Evolutionary conservation across 2,888 invertebrate genomes (phyloP), one percentile per base, ranked within the genome.

Genomic region (Caenorhabditis drosophilae): DNA sequence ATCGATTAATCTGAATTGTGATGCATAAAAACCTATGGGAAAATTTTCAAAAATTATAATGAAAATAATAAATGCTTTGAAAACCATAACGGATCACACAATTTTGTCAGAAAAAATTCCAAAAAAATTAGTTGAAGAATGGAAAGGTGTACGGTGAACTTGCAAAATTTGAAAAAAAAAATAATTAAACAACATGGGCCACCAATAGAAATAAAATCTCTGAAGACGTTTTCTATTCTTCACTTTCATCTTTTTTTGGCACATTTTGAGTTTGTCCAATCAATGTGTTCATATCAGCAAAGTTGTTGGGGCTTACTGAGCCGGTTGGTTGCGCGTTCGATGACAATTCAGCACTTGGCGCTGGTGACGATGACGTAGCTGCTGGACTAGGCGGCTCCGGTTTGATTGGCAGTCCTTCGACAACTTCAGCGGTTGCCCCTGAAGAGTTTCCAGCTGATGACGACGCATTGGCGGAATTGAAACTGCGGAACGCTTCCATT

Each of bases 401-500:
- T 20, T 57, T 61, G 27, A 42, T 16, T 26, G 63, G 34, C 15
- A 23, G 23, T 1, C 25, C 47, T 20, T 54, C 64, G 18, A 44
- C 23, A 25, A 55, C 16, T 26, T 64, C 64, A n/a, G 55, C 55
- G 22, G 55, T 38, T 1, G 64, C 46, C 31, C 54, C 59, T 18
- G 58, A 12, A 3, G 46, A 31, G 15, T 6, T 9, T 31, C 23
- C 42, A 23, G 23, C 23, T 2, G 15, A 22, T 23, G 42, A 15
- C 3, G 40, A 18, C 2, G 42, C 42, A 20, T 23, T 42, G 9
- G 18, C 31, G 2, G 48, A 52, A 16, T 56, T 9, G 6, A 9
- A 12, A 31, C 12, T 31, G 7, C 12, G 57, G 53, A 69, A 64
- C 11, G 52, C 53, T 52, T 72, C 72, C 69, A 72, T 63, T n/a